Evolutionary conservation across 2,797 vertebrate species (phyloP).

Genomic region (Argyrosomus regius): DNA sequence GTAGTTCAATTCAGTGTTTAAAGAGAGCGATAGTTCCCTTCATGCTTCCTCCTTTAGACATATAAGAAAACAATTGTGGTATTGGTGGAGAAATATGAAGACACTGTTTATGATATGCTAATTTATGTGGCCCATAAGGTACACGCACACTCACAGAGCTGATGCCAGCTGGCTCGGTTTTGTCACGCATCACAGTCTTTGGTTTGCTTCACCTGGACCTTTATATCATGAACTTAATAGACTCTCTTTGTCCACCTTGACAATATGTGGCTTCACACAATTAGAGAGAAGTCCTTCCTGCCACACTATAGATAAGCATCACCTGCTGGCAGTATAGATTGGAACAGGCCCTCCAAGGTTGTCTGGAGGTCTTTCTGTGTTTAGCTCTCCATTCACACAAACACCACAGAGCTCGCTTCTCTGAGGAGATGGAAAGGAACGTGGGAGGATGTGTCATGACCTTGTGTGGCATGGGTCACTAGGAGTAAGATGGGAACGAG

Average conservation of each 20-base stretch:
- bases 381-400: conserved; percentile 60
- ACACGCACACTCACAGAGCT: not conserved
- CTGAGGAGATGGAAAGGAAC: conserved; percentile 57
- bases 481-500: conserved; percentile 45
- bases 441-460: conserved; percentile 60
- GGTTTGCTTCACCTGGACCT: conserved; percentile 62
- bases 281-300: conserved; percentile 78
- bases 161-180: conserved; percentile 47
- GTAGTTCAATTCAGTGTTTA: conserved; percentile 26
- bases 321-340: conserved; percentile 81
- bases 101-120: conserved; percentile 15
- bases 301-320: conserved; percentile 81
- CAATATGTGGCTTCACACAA: conserved; percentile 83
- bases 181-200: conserved; percentile 52
- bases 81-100: conserved; percentile 22
- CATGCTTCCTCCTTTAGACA: not conserved
- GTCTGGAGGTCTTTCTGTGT: conserved; percentile 84
- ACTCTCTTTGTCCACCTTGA: conserved; percentile 79
- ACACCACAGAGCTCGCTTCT: conserved; percentile 56
- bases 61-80: conserved; percentile 18
- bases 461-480: conserved; percentile 66
- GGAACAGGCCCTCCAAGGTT: conserved; percentile 81
- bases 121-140: conserved; percentile 10
- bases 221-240: conserved; percentile 79
- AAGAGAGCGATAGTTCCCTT: conserved; percentile 1